phyloP scores from a whole-genome alignment of 2,113 vertebrate genomes.

The Oryzias celebensis region DNA sequence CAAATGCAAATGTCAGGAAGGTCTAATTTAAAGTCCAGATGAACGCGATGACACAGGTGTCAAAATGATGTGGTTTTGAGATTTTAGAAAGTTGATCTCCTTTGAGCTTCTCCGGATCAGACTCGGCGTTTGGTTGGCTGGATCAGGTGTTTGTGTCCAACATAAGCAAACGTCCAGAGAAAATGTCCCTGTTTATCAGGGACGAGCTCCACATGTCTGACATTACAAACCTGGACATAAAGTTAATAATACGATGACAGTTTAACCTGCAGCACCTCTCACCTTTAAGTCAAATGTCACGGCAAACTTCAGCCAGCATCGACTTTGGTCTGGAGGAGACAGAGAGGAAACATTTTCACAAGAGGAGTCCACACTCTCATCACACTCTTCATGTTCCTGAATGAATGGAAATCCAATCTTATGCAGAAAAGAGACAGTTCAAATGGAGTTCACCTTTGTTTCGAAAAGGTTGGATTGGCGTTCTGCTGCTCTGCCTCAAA shows the following conservation, averaged over 20 bases:
- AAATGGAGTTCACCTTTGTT: conserved; percentile 71
- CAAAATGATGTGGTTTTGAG: no score
- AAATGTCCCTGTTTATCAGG: conserved; percentile 27
- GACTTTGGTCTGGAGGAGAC: conserved; percentile 61
- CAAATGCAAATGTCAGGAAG: no score
- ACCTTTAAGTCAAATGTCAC: conserved; percentile 69
- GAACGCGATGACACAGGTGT: no score
- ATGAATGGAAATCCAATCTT: no score
- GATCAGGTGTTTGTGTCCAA: conserved; percentile 5
- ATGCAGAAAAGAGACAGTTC: conserved; percentile 5
- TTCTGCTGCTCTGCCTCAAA: conserved; percentile 65
- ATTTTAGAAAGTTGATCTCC: no score
- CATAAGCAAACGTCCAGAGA: conserved; percentile 13
- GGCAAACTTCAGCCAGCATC: conserved; percentile 51
- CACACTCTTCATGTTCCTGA: no score
- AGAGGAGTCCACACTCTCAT: no score
- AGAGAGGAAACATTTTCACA: neutral
- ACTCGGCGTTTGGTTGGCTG: conserved; percentile 26
- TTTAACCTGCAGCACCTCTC: conserved; percentile 4
- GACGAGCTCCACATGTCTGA: conserved; percentile 47
- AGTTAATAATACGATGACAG: conserved; percentile 10
- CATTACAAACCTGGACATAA: conserved; percentile 48
- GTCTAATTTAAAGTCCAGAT: no score
- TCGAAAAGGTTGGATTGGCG: conserved; percentile 35
- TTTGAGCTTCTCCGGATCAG: no score